These are phyloP conservation scores for Cromileptes altivelis DNA, from an alignment of 2,113 vertebrate genomes.

Conservation along the genomic window DNA sequence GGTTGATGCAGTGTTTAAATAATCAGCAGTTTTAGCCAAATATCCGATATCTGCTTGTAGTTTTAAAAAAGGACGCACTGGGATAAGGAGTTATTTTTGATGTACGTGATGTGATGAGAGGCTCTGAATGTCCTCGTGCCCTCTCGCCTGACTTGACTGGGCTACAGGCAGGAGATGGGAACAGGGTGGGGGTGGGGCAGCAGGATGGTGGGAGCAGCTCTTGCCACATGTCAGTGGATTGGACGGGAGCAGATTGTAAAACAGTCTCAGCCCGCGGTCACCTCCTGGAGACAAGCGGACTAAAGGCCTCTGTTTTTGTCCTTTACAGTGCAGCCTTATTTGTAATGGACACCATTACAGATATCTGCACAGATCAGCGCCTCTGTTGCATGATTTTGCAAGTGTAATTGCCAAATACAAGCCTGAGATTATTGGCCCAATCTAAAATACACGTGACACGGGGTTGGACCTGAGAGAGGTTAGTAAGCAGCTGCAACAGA, in stretches of 20 bases:
- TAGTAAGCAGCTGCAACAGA: neutral
- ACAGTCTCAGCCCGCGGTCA: slow-evolving; percentile 30
- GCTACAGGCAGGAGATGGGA: slow-evolving; percentile 50
- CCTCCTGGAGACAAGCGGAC: slow-evolving; percentile 49
- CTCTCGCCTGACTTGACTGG: slow-evolving; percentile 45
- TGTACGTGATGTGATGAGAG: slow-evolving; percentile 12
- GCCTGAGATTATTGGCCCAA: neutral
- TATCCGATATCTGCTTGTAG: neutral
- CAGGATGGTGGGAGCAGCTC: slow-evolving; percentile 51
- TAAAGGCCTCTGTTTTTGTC: slow-evolving; percentile 42
- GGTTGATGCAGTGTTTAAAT: neutral
- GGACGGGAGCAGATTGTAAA: slow-evolving; percentile 72
- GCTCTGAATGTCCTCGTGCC: slow-evolving; percentile 46
- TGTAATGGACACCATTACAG: slow-evolving; percentile 15
- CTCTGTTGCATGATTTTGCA: neutral
- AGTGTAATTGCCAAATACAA: neutral
- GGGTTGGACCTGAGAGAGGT: neutral
- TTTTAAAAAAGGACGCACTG: neutral
- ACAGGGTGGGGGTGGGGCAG: slow-evolving; percentile 60
- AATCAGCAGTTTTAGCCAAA: neutral
- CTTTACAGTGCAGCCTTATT: slow-evolving; percentile 17
- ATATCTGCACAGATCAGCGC: slow-evolving; percentile 14
- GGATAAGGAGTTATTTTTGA: neutral
- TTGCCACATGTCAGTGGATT: slow-evolving; percentile 75
- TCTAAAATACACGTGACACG: neutral